Percentiles rank a stretch among this genome's conserved stretches.
Evolutionary conservation across 2,888 invertebrate species (phyloP).

Genomic region (Zhuqinia jingwanae): DNA sequence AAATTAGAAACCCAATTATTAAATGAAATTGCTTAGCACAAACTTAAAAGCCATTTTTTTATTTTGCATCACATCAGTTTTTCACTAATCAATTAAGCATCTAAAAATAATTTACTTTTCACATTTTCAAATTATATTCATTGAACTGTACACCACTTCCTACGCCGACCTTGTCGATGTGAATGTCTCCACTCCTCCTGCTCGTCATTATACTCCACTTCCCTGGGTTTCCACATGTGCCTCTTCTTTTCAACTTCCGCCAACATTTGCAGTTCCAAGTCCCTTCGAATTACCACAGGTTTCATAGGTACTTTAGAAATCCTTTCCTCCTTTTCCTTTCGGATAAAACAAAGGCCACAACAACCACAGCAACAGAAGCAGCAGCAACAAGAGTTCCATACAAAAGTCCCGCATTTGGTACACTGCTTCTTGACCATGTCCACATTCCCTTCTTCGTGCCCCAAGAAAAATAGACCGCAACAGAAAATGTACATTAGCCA

Average conservation of each 20-base stretch:
- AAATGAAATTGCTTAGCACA: background rate
- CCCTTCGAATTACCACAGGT: slow-evolving; percentile 39
- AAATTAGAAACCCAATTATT: background rate
- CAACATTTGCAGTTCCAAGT: slow-evolving; percentile 31
- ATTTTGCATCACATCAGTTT: no score
- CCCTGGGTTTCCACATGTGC: slow-evolving; percentile 18
- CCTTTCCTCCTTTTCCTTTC: background rate
- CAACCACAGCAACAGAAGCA: slow-evolving; percentile 34
- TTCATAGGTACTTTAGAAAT: background rate
- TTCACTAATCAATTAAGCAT: no score
- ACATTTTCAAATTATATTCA: no score
- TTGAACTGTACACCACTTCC: background rate
- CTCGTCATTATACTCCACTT: slow-evolving; percentile 7
- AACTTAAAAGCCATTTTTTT: background rate
- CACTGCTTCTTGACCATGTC: background rate
- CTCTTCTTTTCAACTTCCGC: slow-evolving; percentile 40
- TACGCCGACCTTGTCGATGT: background rate
- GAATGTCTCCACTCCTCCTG: slow-evolving; percentile 16
- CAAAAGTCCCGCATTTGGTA: background rate
- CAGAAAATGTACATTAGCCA: slow-evolving; percentile 44
- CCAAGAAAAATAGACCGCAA: slow-evolving; percentile 58
- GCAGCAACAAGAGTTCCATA: slow-evolving; percentile 33
- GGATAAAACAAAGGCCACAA: slow-evolving; percentile 17
- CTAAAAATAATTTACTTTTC: no score
- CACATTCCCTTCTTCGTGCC: slow-evolving; percentile 18